Evolutionary conservation across 64 coral and sea anemone species (phyloP), one percentile per base, ranked within the genome.

Genomic region (Stichodactyla mertensii): DNA sequence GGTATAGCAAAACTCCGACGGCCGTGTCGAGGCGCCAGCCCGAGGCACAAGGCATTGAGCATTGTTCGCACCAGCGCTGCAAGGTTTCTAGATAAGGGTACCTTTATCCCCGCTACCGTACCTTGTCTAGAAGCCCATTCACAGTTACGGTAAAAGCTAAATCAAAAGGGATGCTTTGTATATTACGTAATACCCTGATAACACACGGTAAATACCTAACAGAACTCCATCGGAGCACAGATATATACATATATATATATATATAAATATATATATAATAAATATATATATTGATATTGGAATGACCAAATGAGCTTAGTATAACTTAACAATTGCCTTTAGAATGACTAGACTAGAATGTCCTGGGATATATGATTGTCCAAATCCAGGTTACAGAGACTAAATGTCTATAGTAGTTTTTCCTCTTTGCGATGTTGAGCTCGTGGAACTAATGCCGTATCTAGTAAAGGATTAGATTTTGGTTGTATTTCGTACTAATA

Each of bases 241-340:
- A 74, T 74, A 74, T 74, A 31, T 74, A 27, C 69, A 74, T 74
- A 74, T 74, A n/a, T 66, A 66, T 66, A 66, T 66, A 66, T 22
- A 66, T 45, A 59, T 61, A 61, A 16, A 66, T 66, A 66, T 66
- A 66, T 66, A 66, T 66, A 66, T 66, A 22, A 66, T 66, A 66
- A 66, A 66, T 66, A 66, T 66, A 66, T 64, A 74, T 74, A 74
- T 74, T 74, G 69, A 74, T 74, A 74, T 12, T 74, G 69, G 69
- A 74, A 31, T 69, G 64, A 69, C 18, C n/a, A n/a, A 69, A 69
- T 74, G 69, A 74, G 22, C 24, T 74, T 74, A 74, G 69, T 74
- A 13, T 27, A 74, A 74, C 69, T 74, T 27, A 74, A 74, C 22
- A 74, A 28, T 74, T n/a, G 27, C 19, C 62, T 74, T 19, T 74